Conservation (phyloP, 2,888 invertebrate species). For the Cheilosia impressa region DNA sequence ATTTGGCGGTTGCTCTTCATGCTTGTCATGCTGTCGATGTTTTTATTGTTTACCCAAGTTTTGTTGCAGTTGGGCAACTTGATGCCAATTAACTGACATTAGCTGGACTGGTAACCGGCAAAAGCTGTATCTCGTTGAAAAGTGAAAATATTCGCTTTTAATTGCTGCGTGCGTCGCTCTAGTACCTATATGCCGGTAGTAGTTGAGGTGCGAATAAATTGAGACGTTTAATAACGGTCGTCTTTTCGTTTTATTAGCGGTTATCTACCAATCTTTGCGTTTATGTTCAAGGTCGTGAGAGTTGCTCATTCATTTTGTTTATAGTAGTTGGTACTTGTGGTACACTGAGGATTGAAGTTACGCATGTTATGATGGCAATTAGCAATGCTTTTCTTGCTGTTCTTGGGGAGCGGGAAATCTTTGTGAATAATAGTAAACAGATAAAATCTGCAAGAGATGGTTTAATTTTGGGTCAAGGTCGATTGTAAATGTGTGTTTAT, state of each 20-base stretch:
- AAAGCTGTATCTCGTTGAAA: conserved; percentile 21
- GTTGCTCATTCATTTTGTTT: conserved; percentile 19
- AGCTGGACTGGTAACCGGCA: conserved; percentile 22
- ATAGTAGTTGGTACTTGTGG: background rate
- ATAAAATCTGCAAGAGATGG: background rate
- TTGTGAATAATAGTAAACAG: background rate
- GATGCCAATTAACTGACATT: conserved; percentile 36
- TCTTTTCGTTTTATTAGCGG: conserved; percentile 1
- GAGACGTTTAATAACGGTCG: conserved; percentile 2
- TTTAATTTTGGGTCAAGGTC: conserved; percentile 10
- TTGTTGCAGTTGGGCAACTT: conserved; percentile 41
- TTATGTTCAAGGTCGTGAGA: conserved; percentile 41
- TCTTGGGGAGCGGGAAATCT: background rate
- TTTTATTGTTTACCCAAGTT: conserved; percentile 28
- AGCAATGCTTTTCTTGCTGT: background rate
- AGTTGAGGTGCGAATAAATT: conserved; percentile 29
- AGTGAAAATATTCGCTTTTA: conserved; percentile 38
- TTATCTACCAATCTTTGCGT: conserved; percentile 24
- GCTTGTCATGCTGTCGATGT: conserved; percentile 30
- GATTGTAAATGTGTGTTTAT: background rate
- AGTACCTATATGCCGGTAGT: background rate
- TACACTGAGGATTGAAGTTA: background rate
- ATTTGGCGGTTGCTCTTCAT: conserved; percentile 27
- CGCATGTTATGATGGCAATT: background rate
- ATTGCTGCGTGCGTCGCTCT: background rate